Percentiles rank a stretch among this genome's conserved stretches.
Conservation (phyloP, 30 jellyfish, hydroid and myxozoan species). For the Mastigias papua region DNA sequence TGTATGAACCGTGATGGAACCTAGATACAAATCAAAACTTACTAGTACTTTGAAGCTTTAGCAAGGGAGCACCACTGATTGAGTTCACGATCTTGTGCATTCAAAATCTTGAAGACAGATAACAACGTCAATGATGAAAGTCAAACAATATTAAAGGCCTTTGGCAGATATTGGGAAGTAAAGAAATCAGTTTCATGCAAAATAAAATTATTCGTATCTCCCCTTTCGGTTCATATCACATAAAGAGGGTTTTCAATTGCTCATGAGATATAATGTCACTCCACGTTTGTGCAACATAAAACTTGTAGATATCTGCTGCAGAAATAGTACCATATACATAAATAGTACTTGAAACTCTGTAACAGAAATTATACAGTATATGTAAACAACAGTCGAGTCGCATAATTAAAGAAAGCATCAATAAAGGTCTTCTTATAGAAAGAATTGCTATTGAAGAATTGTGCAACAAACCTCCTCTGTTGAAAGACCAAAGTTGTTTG, state of each 20-base stretch:
- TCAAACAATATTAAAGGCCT: not conserved
- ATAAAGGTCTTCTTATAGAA: not conserved
- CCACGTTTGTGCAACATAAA: too few relatives aligned
- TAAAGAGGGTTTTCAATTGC: too few relatives aligned
- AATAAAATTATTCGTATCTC: too few relatives aligned
- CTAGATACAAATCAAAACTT: constrained; percentile 8
- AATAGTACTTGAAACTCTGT: too few relatives aligned
- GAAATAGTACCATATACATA: too few relatives aligned
- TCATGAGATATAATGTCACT: too few relatives aligned
- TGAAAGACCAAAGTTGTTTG: constrained; percentile 94
- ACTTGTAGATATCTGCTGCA: too few relatives aligned
- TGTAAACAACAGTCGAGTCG: not conserved
- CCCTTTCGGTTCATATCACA: too few relatives aligned
- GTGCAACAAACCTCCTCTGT: constrained; percentile 87
- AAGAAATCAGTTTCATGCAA: too few relatives aligned
- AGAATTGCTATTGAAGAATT: not conserved
- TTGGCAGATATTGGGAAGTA: too few relatives aligned
- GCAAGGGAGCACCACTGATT: constrained; percentile 98
- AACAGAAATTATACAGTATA: too few relatives aligned
- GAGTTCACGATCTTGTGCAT: constrained; percentile 89
- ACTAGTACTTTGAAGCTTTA: constrained; percentile 85
- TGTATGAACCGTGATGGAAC: too few relatives aligned
- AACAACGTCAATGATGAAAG: not conserved
- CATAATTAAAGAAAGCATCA: not conserved
- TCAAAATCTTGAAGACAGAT: constrained; percentile 86